Evolutionary conservation across 1,140 invertebrate genomes (phyloP).

Genomic region (Drosophila micromelanica): DNA sequence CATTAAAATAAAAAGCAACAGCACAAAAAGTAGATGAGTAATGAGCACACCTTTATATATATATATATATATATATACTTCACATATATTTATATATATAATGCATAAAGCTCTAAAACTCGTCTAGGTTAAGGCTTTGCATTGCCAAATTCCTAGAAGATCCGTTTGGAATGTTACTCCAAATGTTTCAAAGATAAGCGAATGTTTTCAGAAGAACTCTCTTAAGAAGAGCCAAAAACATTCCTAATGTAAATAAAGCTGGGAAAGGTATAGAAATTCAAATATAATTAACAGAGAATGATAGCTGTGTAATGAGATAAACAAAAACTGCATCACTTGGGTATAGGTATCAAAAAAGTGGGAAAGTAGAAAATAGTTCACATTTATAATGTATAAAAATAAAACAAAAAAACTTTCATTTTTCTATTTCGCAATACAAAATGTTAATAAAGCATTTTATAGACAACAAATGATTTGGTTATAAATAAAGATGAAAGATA

Average conservation of each 20-base stretch:
- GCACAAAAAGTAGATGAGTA: conserved; percentile 62
- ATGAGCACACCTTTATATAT: conserved; percentile 60
- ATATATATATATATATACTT: not conserved
- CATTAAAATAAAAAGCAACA: conserved; percentile 2
- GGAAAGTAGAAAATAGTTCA: too few species aligned
- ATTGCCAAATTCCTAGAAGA: conserved; percentile 52
- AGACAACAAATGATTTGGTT: too few species aligned
- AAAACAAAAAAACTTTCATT: too few species aligned
- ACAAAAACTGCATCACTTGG: too few species aligned
- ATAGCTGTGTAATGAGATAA: too few species aligned
- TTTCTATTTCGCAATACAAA: too few species aligned
- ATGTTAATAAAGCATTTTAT: too few species aligned
- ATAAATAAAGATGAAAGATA: too few species aligned
- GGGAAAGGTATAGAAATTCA: not conserved
- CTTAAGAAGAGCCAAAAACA: conserved; percentile 17
- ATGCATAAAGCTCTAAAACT: not conserved
- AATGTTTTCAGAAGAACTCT: conserved; percentile 15
- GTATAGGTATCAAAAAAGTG: too few species aligned
- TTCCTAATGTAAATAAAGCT: not conserved
- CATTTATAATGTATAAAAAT: too few species aligned
- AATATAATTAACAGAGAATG: too few species aligned
- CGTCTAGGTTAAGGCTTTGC: conserved; percentile 6
- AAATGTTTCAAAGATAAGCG: conserved; percentile 27
- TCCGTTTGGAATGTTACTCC: conserved; percentile 30
- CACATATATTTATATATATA: conserved; percentile 1